Base-by-base conservation (phyloP, 2,888 invertebrate genomes). In the Adelphocoris suturalis region DNA sequence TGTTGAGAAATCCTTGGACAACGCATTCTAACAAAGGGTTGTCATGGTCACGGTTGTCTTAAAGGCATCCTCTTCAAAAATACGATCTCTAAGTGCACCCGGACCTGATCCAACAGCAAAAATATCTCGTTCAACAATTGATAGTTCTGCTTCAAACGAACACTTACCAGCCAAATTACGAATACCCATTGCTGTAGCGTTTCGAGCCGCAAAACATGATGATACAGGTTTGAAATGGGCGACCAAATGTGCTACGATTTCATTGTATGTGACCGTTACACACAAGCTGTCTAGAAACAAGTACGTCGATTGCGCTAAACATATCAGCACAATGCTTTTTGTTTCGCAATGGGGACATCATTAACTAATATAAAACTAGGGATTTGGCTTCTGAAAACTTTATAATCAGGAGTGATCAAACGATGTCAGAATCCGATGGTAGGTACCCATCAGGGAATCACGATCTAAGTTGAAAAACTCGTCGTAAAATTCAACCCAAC, bases 21-120 rank as follows among this genome's bases (percentile, higher is more conserved):
- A 37, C 37, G 37, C 37, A 4, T 37, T 37, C 7, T 37, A 2
- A 37, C 19, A 82, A 48, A 13, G 47, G 14, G 13, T 11, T n/a
- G 37, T 4, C 23, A 78, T 16, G 13, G 78, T 78, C 0, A 28
- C 28, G 0, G 28, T 16, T 16, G 28, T 16, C 14, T 78, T 82
- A 9, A n/a, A n/a, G 14, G 48, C 48, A 13, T 82, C 82, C 48
- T 82, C 82, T 48, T 82, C 82, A 19, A 82, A 82, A 11, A 82
- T 14, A 5, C 82, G 14, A 82, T 82, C 82, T 3, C 80, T 80
- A 14, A 80, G 14, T 14, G 80, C 4, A 37, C 80, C 80, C 3
- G 80, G 37, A 46, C 80, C 82, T 1, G 47, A 48, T 0, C 82
- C 82, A 1, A 82, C 47, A 47, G 48, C 82, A 19, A 82, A 82